Conservation (phyloP, 92 coral and sea anemone species). For the Palythoa grandiflora region DNA sequence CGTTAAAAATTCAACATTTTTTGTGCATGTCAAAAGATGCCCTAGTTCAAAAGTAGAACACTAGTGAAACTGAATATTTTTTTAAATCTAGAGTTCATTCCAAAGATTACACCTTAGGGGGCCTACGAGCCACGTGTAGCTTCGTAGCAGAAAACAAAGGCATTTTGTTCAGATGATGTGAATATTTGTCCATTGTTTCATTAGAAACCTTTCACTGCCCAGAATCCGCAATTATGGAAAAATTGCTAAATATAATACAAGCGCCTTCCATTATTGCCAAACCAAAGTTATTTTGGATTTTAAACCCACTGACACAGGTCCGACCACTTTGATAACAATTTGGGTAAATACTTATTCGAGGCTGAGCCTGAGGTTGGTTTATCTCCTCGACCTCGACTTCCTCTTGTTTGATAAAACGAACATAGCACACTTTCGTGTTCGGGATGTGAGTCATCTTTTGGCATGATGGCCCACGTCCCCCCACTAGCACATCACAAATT, state of each 20-base stretch:
- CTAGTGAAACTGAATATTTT: no score
- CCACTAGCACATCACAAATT: constrained; percentile 67
- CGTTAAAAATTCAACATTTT: no score
- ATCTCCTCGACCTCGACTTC: neutral
- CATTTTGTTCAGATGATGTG: neutral
- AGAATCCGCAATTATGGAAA: neutral
- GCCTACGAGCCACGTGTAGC: constrained; percentile 4
- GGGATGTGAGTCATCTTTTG: neutral
- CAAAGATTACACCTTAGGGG: neutral
- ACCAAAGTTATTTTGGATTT: neutral
- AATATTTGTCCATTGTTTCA: neutral
- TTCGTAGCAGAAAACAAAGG: neutral
- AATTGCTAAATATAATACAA: neutral
- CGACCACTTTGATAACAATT: neutral
- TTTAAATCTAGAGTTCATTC: neutral
- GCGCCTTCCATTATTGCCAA: neutral
- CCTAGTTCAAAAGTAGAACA: no score
- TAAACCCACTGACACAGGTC: neutral
- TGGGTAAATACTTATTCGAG: neutral
- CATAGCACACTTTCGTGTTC: neutral
- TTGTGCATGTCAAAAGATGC: no score
- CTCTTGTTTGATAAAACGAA: neutral
- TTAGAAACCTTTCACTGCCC: neutral
- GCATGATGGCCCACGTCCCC: constrained; percentile 21
- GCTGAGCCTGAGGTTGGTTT: neutral